Base-by-base conservation (phyloP, 2,888 invertebrate genomes). In the Gibbula magus region DNA sequence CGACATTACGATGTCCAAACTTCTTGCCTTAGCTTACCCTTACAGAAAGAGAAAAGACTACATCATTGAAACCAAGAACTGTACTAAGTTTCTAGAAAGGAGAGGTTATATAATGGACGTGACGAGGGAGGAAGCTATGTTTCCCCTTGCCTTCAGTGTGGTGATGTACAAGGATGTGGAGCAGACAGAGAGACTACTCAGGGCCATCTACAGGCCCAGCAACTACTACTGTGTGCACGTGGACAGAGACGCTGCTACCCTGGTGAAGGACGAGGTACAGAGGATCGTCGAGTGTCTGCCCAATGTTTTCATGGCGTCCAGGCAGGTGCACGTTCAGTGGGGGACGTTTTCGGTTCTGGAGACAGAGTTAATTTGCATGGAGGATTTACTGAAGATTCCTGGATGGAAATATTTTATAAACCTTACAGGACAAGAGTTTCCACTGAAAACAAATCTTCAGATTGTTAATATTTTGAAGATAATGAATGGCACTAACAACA, bases 371-470 rank as follows among this genome's bases (percentile, higher is more conserved):
- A 25, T 77, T 7, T 77, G 77, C 51, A 77, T 77, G 77, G 22
- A 5, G 45, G 77, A 77, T 29, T 20, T 77, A 54, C 56, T 56
- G 20, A 56, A 39, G n/a, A 54, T 54, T 29, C 22, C 10, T 2
- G 76, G 56, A 20, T 76, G 76, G 76, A 76, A 54, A 76, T 76
- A 76, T 76, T 76, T 76, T 20, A 76, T 76, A 16, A 76, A 76
- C 35, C 54, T 76, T 20, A 76, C 76, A 2, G 76, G 76, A 13
- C 76, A 76, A 22, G 76, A 76, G 56, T 76, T 39, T 35, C 76
- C 76, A 10, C 35, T 76, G 22, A 76, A 76, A 54, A 76, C 76
- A 29, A 76, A 76, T 56, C 35, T 56, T n/a, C 54, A 76, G 35
- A 76, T 76, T 32, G 76, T 76, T 1, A 29, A 32, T 35, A 54